phyloP scores from a whole-genome alignment of 2,888 invertebrate species.

The Eristalis arbustorum region DNA sequence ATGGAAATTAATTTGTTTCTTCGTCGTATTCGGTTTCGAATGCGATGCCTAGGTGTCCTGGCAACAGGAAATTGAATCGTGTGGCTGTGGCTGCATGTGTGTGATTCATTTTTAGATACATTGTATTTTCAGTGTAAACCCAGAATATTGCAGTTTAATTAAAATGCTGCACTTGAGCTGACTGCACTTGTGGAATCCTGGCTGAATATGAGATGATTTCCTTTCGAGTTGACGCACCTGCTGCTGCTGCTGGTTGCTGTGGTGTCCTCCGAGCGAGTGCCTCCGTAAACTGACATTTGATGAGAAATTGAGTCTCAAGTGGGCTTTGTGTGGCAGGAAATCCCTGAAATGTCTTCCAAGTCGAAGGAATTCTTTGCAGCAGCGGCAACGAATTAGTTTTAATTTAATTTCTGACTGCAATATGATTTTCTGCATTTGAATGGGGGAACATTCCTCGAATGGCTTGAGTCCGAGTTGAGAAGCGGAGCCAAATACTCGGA shows the following conservation, averaged over 20 bases:
- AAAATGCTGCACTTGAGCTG: neutral
- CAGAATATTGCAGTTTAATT: neutral
- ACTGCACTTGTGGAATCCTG: neutral
- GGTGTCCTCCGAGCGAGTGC: neutral
- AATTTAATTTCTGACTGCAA: neutral
- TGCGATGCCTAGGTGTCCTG: neutral
- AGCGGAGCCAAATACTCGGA: too few relatives aligned
- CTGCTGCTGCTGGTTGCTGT: neutral
- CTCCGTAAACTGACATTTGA: neutral
- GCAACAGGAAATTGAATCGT: slow-evolving; percentile 41
- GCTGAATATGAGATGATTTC: neutral
- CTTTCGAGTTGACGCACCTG: neutral
- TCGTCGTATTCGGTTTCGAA: slow-evolving; percentile 9
- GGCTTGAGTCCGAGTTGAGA: neutral
- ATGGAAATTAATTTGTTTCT: slow-evolving; percentile 57
- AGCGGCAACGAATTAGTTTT: neutral
- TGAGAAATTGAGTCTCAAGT: neutral
- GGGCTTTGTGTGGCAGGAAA: too few relatives aligned
- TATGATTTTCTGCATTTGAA: neutral
- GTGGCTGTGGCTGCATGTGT: neutral
- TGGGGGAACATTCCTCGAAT: neutral
- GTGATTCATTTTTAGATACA: slow-evolving; percentile 12
- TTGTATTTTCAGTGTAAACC: neutral
- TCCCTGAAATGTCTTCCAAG: too few relatives aligned
- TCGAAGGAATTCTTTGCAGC: neutral